Evolutionary conservation across 2,113 vertebrate species (phyloP).

Genomic region (Crotophaga sulcirostris): DNA sequence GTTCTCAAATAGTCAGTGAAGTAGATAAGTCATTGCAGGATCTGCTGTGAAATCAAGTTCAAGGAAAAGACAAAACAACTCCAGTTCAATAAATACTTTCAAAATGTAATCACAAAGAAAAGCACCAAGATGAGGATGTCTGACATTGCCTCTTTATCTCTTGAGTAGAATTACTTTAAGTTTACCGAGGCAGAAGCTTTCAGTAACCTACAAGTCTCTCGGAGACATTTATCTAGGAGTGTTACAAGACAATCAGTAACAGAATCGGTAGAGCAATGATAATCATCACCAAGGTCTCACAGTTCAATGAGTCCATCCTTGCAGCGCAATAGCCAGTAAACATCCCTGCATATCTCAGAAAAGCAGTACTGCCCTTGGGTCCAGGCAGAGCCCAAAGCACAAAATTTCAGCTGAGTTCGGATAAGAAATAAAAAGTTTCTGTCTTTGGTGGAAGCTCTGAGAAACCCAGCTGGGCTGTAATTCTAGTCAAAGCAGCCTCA

Average conservation of each 20-base stretch:
- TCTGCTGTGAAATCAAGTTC: conserved; percentile 22
- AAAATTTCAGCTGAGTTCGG: not conserved
- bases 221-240: not conserved
- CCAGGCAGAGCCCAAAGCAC: not conserved
- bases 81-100: conserved; percentile 49
- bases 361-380: not conserved
- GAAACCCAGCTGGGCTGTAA: not conserved
- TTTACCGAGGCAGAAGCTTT: conserved; percentile 33
- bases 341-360: not conserved
- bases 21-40: not conserved
- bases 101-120: not conserved
- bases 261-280: not conserved
- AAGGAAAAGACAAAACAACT: conserved; percentile 28
- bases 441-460: not conserved
- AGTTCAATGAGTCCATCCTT: not conserved
- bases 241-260: not conserved
- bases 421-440: not conserved
- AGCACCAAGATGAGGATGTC: conserved; percentile 16
- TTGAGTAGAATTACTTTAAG: not conserved
- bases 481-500: not conserved
- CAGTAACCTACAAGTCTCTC: not conserved
- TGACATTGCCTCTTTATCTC: conserved; percentile 41
- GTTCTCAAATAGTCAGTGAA: not conserved
- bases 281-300: not conserved
- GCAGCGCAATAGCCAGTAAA: not conserved